Evolutionary conservation across 2,797 vertebrate species (phyloP).

Genomic region (Florisuga fusca): DNA sequence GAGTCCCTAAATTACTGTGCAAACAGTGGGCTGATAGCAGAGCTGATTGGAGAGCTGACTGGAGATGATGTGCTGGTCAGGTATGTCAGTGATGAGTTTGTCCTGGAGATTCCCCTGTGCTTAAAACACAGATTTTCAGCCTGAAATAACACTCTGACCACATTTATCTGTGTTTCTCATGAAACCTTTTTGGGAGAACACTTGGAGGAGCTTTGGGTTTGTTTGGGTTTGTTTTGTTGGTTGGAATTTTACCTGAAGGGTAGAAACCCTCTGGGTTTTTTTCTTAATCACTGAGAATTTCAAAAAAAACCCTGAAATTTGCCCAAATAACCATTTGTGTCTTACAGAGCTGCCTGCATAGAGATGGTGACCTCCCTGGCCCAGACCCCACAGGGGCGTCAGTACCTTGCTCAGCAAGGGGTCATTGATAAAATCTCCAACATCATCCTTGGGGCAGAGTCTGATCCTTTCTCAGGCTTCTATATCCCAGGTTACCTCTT

Average conservation of each 20-base stretch:
- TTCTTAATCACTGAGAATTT: rapidly evolving
- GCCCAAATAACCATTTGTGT: background rate
- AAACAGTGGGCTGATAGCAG: conserved; percentile 86
- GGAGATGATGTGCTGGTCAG: conserved; percentile 93
- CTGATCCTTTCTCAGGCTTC: conserved; percentile 92
- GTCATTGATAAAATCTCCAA: conserved; percentile 92
- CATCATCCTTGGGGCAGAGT: conserved; percentile 92
- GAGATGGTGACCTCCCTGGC: conserved; percentile 93
- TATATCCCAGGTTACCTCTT: conserved; percentile 89
- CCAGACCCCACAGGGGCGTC: conserved; percentile 87
- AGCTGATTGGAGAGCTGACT: conserved; percentile 89
- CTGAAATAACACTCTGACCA: background rate
- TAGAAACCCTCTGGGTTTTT: background rate
- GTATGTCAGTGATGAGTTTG: conserved; percentile 71
- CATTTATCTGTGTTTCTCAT: background rate
- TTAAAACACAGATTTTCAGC: background rate
- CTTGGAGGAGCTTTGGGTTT: background rate
- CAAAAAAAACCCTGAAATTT: background rate
- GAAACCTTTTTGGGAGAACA: background rate
- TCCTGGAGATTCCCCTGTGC: rapidly evolving
- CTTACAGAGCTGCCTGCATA: conserved; percentile 88
- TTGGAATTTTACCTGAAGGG: background rate
- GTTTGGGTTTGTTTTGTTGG: background rate
- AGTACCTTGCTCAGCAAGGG: conserved; percentile 91
- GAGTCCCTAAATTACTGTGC: conserved; percentile 90